Evolutionary conservation across 2,888 invertebrate species (phyloP), one percentile per base, ranked within the genome.

Genomic region (Drosophila nigricruria): DNA sequence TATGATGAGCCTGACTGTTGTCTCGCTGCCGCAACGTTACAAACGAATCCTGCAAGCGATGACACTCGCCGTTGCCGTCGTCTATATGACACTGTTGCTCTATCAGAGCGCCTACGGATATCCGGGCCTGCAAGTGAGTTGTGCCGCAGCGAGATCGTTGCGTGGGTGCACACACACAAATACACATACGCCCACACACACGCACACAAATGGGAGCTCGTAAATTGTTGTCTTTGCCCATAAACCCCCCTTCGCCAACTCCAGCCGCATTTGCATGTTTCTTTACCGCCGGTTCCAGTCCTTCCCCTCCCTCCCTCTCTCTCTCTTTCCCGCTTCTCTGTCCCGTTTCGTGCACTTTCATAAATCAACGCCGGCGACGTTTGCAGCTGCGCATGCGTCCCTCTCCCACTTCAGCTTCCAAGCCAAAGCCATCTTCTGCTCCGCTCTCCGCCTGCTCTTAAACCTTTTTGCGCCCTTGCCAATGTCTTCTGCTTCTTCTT

Each of bases 1-100:
- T 87, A 92, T 92, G 91, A 93, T 93, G 93, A 92, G 90, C 92
- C 91, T 92, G 86, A 91, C 90, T 90, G 88, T 92, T 90, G 87
- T 93, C 91, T 92, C 93, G 90, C 91, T 93, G 91, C 93, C 93
- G 85, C 92, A 92, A 90, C 92, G 92, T 90, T 92, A 92, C 70
- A 93, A 93, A 89, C 92, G 93, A 89, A 89, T 91, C 80, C 91
- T 93, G 74, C 93, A 93, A 93, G 93, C 92, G 90, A 93, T 93
- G 93, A 92, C 92, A 87, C 87, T 93, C 77, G 92, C 92, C 86
- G 91, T 93, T 68, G 92, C 92, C 76, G 87, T 93, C 58, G 91
- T 93, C 87, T 93, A 93, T 70, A 93, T 91, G 91, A 92, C 92
- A 67, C 86, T 93, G 81, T 82, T 93, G 89, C 89, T 93, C 69